A percentile compares a stretch with the other conserved stretches of the same genome.
Evolutionary conservation across 2,113 vertebrate species (phyloP).

Genomic region (Ochotona princeps): DNA sequence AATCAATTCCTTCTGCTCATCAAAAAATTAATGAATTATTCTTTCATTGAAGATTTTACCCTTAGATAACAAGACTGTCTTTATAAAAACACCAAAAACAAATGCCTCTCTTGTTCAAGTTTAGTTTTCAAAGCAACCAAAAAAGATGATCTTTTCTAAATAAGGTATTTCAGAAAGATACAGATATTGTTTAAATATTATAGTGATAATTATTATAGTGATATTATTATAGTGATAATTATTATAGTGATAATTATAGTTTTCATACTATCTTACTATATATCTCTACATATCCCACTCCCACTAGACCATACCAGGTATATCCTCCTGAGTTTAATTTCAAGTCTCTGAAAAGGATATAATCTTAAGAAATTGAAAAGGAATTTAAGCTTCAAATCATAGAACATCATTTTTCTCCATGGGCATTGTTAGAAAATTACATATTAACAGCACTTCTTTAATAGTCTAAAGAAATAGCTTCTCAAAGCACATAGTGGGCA

Average conservation of each 20-base stretch:
- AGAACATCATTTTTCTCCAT: constrained; percentile 24
- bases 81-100: constrained; percentile 63
- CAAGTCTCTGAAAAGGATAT: constrained; percentile 58
- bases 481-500: constrained; percentile 20
- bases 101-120: neutral
- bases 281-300: neutral
- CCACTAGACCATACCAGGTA: neutral
- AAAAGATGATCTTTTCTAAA: constrained; percentile 6
- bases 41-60: constrained; percentile 65
- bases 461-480: constrained; percentile 54
- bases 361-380: constrained; percentile 53
- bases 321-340: constrained; percentile 46
- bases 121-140: constrained; percentile 62
- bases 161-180: constrained; percentile 60
- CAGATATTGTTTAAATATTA: constrained; percentile 26
- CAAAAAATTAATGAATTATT: constrained; percentile 71
- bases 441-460: constrained; percentile 11
- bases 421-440: constrained; percentile 18
- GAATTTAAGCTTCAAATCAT: constrained; percentile 12
- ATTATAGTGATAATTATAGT: constrained; percentile 52
- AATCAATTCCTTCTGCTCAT: constrained; percentile 37
- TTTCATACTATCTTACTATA: neutral
- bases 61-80: constrained; percentile 28
- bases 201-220: constrained; percentile 48
- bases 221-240: constrained; percentile 54